phyloP scores from a whole-genome alignment of 2,888 invertebrate genomes.

The Invenusta paracnida region DNA sequence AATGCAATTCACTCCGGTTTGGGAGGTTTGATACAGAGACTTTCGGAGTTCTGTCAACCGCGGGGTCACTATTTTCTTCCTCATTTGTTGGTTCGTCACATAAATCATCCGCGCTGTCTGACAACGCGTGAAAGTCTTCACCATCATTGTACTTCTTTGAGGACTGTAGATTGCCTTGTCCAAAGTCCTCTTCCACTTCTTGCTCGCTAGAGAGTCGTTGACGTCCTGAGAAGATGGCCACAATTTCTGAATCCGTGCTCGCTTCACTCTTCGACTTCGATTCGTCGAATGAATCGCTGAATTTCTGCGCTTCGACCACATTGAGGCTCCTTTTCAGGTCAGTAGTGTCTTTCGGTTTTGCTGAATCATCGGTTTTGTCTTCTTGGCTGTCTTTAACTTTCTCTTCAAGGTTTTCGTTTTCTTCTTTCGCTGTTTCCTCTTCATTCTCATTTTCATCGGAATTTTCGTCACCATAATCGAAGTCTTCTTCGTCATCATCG shows the following conservation, averaged over 20 bases:
- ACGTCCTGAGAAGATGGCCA: not conserved
- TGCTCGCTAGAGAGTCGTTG: not conserved
- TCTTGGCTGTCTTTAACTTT: not conserved
- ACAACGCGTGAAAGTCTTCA: too few species aligned
- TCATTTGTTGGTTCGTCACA: not conserved
- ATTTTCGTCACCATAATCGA: not conserved
- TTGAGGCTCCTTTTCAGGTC: not conserved
- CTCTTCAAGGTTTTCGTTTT: not conserved
- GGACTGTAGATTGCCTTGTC: too few species aligned
- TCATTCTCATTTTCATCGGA: not conserved
- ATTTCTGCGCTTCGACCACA: not conserved
- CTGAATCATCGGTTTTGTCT: not conserved
- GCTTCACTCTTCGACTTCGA: not conserved
- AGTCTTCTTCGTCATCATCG: not conserved
- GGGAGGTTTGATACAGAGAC: not conserved
- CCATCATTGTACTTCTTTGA: too few species aligned
- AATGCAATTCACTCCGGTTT: too few species aligned
- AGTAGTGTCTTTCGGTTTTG: not conserved
- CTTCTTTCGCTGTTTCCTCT: not conserved
- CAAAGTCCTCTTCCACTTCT: not conserved
- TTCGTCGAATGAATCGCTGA: not conserved
- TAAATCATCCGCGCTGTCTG: too few species aligned
- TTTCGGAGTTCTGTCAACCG: not conserved
- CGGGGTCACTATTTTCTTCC: not conserved
- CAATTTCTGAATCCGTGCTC: not conserved